Conservation (phyloP, 1,140 invertebrate genomes). For the Drosophila subpulchrella region DNA sequence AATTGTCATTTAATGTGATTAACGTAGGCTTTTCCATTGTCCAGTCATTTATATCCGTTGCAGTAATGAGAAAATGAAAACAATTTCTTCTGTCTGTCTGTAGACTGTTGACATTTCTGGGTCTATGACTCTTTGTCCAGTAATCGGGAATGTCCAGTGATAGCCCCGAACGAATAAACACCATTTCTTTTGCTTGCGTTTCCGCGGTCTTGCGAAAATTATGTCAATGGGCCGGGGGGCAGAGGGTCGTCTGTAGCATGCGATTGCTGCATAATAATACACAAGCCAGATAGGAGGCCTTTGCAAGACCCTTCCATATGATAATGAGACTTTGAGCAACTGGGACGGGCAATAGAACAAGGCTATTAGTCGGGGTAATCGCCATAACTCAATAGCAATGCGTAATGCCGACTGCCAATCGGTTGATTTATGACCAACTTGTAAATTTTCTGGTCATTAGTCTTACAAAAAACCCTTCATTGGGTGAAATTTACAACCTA, state of each 20-base stretch:
- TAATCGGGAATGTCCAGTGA: conserved; percentile 28
- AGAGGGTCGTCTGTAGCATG: conserved; percentile 43
- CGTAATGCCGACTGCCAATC: conserved; percentile 14
- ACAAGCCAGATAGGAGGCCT: conserved; percentile 37
- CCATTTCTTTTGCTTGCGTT: conserved; percentile 48
- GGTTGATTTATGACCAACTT: conserved; percentile 41
- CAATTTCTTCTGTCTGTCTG: conserved; percentile 20
- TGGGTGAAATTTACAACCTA: neutral
- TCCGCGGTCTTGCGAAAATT: conserved; percentile 59
- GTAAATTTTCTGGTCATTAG: conserved; percentile 19
- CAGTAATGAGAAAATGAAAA: conserved; percentile 37
- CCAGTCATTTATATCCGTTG: conserved; percentile 20
- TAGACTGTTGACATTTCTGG: conserved; percentile 31
- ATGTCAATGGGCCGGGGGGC: conserved; percentile 40
- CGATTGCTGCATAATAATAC: conserved; percentile 21
- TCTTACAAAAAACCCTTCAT: neutral
- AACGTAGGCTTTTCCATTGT: neutral
- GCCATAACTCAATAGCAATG: conserved; percentile 22
- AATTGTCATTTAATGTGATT: neutral
- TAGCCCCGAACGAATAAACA: conserved; percentile 41
- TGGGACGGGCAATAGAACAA: conserved; percentile 27
- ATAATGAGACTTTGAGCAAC: conserved; percentile 37
- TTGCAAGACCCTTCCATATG: conserved; percentile 39
- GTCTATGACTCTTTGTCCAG: conserved; percentile 30
- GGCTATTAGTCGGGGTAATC: conserved; percentile 18